Base-by-base conservation (phyloP, 2,113 vertebrate species). In the Proterorhinus semilunaris region DNA sequence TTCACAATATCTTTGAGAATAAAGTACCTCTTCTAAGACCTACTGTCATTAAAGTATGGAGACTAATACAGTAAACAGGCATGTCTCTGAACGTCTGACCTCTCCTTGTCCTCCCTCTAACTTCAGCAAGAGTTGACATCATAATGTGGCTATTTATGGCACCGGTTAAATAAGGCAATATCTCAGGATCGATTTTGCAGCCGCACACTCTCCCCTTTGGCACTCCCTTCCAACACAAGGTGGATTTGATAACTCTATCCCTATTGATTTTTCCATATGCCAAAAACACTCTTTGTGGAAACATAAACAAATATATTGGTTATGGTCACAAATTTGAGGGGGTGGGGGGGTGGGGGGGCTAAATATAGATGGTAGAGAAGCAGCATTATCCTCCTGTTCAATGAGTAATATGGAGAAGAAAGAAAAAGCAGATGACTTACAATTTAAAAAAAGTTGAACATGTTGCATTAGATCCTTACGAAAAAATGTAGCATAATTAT, bases 181-280 rank as follows among this genome's bases (percentile, higher is more conserved):
- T 92, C 92, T 96, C 93, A 92, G 80, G 84, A 96, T 98, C 71
- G 95, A 97, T 97, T 96, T 93, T 80, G 91, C 90, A 93, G 93
- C 91, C 85, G 83, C 85, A 90, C 80, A 61, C 74, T 75, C 71
- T 83, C 76, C 76, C 86, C 84, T 87, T 84, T 82, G 86, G 85
- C 82, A 71, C 78, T 80, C 69, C 89, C 75, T 84, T 78, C 74
- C 75, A 84, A 88, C 72, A 85, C 91, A 87, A 76, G 77, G 83
- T 76, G 90, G 88, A 91, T 95, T 93, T 93, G 94, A 93, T 95
- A 96, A 95, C 93, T 96, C 95, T 93, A 92, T 91, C 86, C 10
- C 21, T 89, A 97, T 96, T 85, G 95, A 98, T 97, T 97, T 96
- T 95, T 93, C 93, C 93, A 95, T 95, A 94, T 94, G 91, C 90